Evolutionary conservation across 2,113 vertebrate genomes (phyloP), one percentile per base, ranked within the genome.

Genomic region (Podiceps cristatus): DNA sequence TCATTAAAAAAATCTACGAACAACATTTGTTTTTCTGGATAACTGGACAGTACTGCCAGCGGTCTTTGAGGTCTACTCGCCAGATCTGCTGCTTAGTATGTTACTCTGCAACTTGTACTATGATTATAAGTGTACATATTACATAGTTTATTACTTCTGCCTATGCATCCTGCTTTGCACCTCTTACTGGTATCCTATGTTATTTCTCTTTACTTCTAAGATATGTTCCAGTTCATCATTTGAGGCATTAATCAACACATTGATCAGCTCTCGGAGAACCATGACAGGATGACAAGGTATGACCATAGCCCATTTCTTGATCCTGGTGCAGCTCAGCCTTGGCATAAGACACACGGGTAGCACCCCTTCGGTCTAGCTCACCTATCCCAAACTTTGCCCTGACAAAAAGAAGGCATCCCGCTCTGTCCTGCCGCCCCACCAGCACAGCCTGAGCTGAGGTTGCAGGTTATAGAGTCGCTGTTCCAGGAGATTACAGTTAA

Each of bases 401-500:
- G 37, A 42, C 33, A 25, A 55, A 69, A 18, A 56, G 33, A 58
- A 83, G 59, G 17, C 17, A 16, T 47, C 12, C 35, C 19, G 18
- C 68, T 27, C 52, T 3, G 3, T 55, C 33, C 47, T 59, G 59
- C n/a, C 37, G 69, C 55, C 33, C 67, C 22, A 52, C 7, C 67
- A 79, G 81, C 85, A 50, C 52, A 79, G 77, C 29, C 79, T 75
- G 47, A 28, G 89, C 84, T 78, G 33, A 87, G 89, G 47, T 42
- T 58, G 55, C 63, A 77, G 60, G n/a, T 71, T 60, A 18, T 11
- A 35, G 16, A 28, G 72, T 18, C 76, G 47, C 7, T 81, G 93
- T 47, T 68, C 60, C 86, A 85, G 82, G 19, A 93, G 92, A 93
- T 90, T 79, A 90, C 23, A 35, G 49, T n/a, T 73, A 90, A 96